Percentiles rank a stretch among this genome's conserved stretches.
phyloP scores from a whole-genome alignment of 30 jellyfish, hydroid and myxozoan genomes.

The Hydractinia echinata region DNA sequence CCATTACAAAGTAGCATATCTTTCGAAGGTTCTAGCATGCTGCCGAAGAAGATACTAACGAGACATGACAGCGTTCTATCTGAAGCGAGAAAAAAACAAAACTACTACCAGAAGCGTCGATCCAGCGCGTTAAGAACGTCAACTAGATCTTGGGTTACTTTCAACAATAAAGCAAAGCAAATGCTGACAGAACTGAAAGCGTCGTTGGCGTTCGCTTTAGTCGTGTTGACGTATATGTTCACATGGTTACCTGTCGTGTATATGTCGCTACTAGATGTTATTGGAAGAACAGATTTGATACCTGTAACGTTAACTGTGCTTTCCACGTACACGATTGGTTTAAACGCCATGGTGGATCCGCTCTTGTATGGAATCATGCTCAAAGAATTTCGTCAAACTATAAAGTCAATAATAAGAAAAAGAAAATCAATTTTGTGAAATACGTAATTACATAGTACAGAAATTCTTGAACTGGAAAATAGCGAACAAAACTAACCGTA shows the following conservation, averaged over 20 bases:
- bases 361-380: constrained; percentile 55
- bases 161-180: constrained; percentile 27
- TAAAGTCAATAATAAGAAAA: constrained; percentile 41
- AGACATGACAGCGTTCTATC: neutral
- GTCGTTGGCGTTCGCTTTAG: constrained; percentile 79
- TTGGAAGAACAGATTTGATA: constrained; percentile 30
- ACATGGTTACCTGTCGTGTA: constrained; percentile 84
- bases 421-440: constrained; percentile 17
- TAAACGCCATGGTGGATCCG: constrained; percentile 69
- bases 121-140: neutral
- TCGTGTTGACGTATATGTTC: constrained; percentile 79
- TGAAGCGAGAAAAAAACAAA: neutral
- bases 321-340: constrained; percentile 58
- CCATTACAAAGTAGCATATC: neutral
- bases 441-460: neutral
- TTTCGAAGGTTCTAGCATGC: neutral
- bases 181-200: constrained; percentile 58
- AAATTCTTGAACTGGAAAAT: neutral
- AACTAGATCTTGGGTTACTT: neutral
- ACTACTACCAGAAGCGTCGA: neutral
- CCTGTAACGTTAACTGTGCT: constrained; percentile 38
- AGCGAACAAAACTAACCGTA: neutral
- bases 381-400: constrained; percentile 52
- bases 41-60: neutral
- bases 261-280: constrained; percentile 67